Evolutionary conservation across 30 jellyfish, hydroid and myxozoan species (phyloP), one percentile per base, ranked within the genome.

Genomic region (Mastigias papua): DNA sequence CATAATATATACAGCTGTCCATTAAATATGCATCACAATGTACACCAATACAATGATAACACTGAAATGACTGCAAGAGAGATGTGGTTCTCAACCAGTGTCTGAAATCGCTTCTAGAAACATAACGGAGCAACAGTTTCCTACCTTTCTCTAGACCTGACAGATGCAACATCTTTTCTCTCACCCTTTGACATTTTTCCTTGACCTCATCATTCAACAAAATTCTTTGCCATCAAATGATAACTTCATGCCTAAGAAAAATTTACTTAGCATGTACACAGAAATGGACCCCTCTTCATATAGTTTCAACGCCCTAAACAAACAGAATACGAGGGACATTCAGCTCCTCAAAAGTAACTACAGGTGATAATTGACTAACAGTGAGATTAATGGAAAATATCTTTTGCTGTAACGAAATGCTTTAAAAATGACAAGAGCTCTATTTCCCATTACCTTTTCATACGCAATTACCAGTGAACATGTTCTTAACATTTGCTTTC

Each of bases 141-240:
- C 23, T 26, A 77, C 88, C 78, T 77, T 34, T 77, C 88, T 57
- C 76, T 77, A 81, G 57, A 37, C 69, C 27, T 65, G 82, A 22
- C 42, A 23, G 51, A 1, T 63, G 74, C 50, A 20, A 74, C 88
- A 51, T 77, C 84, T 17, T 66, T 67, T 51, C 75, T 81, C 50
- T 30, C 85, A 65, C 57, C 91, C 54, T 51, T 81, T 69, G 91
- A 81, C 91, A 81, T 81, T 66, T 48, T 81, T 54, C 21, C 57
- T 29, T 5, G 80, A 64, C 73, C 16, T 73, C 90, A 62, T 64
- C 33, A 80, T 80, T 80, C 54, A 7, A 29, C 21, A 64, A 2
- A 57, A 34, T 32, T 63, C 20, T 63, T 27, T 21, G 34, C 63
- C 75, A 62, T 31, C 23, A 10, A 8, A 63, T 63, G 74, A 42